Conservation (phyloP, 2,797 vertebrate genomes). For the Microcaecilia unicolor region DNA sequence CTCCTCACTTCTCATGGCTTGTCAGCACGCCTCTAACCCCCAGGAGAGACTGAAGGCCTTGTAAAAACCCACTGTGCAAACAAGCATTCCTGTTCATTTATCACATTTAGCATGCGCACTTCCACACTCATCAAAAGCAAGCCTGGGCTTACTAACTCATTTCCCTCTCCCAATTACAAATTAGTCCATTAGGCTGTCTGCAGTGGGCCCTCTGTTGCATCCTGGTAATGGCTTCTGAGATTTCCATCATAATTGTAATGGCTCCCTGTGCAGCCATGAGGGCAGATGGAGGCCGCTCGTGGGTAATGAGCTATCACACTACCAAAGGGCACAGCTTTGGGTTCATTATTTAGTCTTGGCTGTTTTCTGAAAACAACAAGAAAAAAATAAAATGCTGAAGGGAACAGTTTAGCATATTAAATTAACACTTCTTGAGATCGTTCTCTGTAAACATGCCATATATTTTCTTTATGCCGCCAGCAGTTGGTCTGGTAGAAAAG, state of each 20-base stretch:
- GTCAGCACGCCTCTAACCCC: constrained; percentile 61
- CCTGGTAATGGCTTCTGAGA: constrained; percentile 99
- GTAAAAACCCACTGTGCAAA: constrained; percentile 70
- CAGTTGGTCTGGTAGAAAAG: background rate
- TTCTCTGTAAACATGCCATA: constrained; percentile 59
- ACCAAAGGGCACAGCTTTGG: constrained; percentile 84
- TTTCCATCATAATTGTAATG: constrained; percentile 99
- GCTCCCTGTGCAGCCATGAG: constrained; percentile 97
- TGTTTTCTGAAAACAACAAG: constrained; percentile 70
- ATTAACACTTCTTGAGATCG: constrained; percentile 67
- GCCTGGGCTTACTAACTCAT: constrained; percentile 84
- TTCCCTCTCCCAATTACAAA: constrained; percentile 99
- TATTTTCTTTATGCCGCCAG: constrained; percentile 48
- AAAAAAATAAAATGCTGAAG: constrained; percentile 64
- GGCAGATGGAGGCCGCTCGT: constrained; percentile 98
- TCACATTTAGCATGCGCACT: constrained; percentile 83
- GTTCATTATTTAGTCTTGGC: constrained; percentile 88
- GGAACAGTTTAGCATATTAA: constrained; percentile 66
- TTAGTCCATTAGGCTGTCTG: constrained; percentile 99
- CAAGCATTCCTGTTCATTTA: constrained; percentile 83
- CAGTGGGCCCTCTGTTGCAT: constrained; percentile 93
- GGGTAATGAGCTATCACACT: constrained; percentile 97
- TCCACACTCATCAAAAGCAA: constrained; percentile 82
- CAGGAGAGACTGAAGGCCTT: constrained; percentile 59
- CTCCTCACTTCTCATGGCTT: constrained; percentile 52